Percentiles rank a stretch among this genome's conserved stretches.
Conservation (phyloP, 2,797 vertebrate genomes). For the Hafferia zeledoni region DNA sequence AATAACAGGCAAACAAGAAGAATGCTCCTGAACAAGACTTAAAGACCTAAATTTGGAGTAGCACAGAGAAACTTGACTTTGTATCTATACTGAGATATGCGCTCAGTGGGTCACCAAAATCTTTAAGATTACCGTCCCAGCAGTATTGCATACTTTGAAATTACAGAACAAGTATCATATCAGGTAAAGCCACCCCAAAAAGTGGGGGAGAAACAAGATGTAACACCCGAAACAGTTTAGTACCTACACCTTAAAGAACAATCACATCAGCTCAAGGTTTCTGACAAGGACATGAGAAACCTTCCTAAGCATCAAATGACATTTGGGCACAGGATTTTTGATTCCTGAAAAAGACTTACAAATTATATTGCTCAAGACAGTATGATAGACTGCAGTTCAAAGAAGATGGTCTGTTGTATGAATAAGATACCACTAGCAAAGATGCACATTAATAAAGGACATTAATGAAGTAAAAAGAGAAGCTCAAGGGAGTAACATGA, state of each 20-base stretch:
- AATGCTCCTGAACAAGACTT: background rate
- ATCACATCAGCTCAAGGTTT: background rate
- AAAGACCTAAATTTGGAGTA: background rate
- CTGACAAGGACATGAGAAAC: accelerated
- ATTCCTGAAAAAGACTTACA: background rate
- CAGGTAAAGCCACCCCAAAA: background rate
- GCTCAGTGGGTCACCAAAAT: background rate
- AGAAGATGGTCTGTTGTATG: background rate
- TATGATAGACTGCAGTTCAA: background rate
- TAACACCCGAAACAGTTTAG: background rate
- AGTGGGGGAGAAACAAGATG: background rate
- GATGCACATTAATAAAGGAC: background rate
- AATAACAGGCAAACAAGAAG: background rate
- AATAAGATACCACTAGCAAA: background rate
- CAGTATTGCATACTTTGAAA: background rate
- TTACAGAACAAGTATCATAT: background rate
- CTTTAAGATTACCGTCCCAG: background rate
- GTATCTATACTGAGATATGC: background rate
- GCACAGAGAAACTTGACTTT: background rate
- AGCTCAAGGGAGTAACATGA: background rate
- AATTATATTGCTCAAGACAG: background rate
- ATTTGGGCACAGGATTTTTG: background rate
- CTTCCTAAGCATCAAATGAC: background rate
- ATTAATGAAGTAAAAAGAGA: background rate
- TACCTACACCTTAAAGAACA: background rate